A percentile compares a stretch with the other conserved stretches of the same genome.
Conservation (phyloP, 2,797 vertebrate genomes). For the Cheirogaleus major region DNA sequence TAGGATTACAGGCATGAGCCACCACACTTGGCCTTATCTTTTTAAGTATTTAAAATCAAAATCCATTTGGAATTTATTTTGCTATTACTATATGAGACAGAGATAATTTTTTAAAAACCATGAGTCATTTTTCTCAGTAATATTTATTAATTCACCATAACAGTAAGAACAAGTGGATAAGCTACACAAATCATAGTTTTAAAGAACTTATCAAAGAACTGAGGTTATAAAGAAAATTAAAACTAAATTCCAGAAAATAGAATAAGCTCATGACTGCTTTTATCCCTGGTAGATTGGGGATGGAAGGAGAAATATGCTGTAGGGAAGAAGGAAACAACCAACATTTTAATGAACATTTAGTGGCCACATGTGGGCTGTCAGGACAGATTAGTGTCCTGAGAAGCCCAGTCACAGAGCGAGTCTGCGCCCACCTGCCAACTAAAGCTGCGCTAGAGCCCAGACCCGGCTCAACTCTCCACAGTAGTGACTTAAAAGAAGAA, state of each 20-base stretch:
- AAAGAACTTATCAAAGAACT: neutral
- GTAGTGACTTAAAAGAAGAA: neutral
- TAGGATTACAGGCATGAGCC: too few relatives aligned
- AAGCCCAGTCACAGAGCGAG: neutral
- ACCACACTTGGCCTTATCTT: neutral
- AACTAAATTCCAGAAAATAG: neutral
- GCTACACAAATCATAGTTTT: neutral
- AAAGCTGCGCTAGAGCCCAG: neutral
- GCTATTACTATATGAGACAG: neutral
- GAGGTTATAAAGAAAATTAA: neutral
- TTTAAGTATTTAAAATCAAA: constrained; percentile 16
- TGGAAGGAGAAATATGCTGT: neutral
- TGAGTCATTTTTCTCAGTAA: neutral
- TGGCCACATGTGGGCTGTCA: neutral
- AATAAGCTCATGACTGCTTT: neutral
- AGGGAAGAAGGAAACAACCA: neutral
- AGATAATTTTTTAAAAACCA: neutral
- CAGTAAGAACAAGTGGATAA: neutral
- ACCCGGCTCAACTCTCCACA: neutral
- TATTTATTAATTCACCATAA: neutral
- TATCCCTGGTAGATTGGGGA: neutral
- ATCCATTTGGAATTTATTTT: constrained; percentile 17
- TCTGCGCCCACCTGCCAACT: neutral
- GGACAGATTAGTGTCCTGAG: neutral
- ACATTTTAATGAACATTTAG: neutral